Evolutionary conservation across 2,797 vertebrate genomes (phyloP).

Genomic region (Cephalopachus bancanus): DNA sequence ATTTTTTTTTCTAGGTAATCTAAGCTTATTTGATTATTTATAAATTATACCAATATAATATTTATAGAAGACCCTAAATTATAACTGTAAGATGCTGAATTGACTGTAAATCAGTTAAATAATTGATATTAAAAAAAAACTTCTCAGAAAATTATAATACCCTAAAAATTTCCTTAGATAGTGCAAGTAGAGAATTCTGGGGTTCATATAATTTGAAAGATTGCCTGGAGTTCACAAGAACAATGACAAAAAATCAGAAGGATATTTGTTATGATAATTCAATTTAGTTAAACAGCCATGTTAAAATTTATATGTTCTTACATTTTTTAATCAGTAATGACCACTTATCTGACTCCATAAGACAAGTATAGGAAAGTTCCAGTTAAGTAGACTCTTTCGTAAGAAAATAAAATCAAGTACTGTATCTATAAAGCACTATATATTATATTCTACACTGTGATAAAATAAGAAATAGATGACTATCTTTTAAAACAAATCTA

Average conservation of each 20-base stretch:
- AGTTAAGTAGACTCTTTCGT: neutral
- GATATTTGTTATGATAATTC: neutral
- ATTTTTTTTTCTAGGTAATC: neutral
- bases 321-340: neutral
- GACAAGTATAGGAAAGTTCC: neutral
- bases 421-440: neutral
- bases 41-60: neutral
- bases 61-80: neutral
- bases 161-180: conserved; percentile 31
- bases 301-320: neutral
- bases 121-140: conserved; percentile 13
- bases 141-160: conserved; percentile 22
- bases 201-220: neutral
- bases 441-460: neutral
- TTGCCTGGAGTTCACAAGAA: neutral
- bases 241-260: neutral
- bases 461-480: neutral
- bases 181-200: neutral
- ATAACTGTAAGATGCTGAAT: neutral
- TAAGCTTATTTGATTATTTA: conserved; percentile 20
- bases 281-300: neutral
- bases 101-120: conserved; percentile 22
- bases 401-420: conserved; percentile 16
- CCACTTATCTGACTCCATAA: neutral
- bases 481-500: conserved; percentile 23